Base-by-base conservation (phyloP, 35 echinoderm and acorn worm species). In the Ophioderma brevispina region DNA sequence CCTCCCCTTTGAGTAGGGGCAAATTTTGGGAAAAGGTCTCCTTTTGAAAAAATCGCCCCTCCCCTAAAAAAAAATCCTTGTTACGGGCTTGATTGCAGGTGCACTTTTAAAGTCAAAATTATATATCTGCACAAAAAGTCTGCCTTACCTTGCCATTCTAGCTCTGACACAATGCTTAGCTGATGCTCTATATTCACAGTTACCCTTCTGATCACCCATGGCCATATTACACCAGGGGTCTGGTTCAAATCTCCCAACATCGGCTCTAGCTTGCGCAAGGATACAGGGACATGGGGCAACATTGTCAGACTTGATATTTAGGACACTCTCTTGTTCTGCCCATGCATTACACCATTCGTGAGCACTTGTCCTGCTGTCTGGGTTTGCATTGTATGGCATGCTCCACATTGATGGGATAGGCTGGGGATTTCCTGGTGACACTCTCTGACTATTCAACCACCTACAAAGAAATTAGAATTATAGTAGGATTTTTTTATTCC, bases 341-440 rank as follows among this genome's bases (percentile, higher is more conserved):
- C 95, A 97, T 18, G 28, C 37, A 0, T 50, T 52, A 21, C 95
- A 97, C 91, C 91, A 97, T 8, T 25, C 1, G 37, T 52, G 10
- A 8, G 90, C 82, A 37, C 25, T 31, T 4, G n/a, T 32, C 3
- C 38, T 0, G 23, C n/a, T 31, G 2, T 33, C 31, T 28, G 91
- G 84, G 36, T 97, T 97, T 36, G 75, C 36, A 75, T 97, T 97
- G 56, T 91, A 97, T 8, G 95, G 95, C 35, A 93, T 36, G 35
- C 87, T 91, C 95, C 95, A 97, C 95, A 93, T 76, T 14, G 91
- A 38, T 25, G 95, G 87, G 17, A 95, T 55, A 11, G 94, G 94
- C 30, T 56, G 32, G 34, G 56, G 37, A 25, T 77, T 77, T 6
- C 34, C 15, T 38, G 25, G 18, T 28, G 18, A 38, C 8, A 77